Conservation (phyloP, 2,797 vertebrate species). For the Gallinago solitaria region DNA sequence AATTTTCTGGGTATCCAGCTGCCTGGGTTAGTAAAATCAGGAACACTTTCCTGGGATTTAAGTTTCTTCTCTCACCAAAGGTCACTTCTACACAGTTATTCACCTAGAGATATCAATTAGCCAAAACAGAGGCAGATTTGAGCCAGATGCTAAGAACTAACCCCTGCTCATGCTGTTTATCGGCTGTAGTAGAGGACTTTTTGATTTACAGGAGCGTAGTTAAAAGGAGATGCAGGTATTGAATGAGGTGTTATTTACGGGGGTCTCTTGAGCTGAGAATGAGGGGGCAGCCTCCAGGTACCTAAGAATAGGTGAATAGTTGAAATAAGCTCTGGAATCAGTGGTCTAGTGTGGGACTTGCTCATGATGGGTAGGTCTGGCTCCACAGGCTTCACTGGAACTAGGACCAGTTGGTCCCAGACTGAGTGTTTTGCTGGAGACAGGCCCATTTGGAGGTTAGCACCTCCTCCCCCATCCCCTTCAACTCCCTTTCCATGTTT, state of each 20-base stretch:
- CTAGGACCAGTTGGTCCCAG: not conserved
- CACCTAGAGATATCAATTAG: slow-evolving; percentile 19
- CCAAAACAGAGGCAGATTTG: not conserved
- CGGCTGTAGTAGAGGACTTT: not conserved
- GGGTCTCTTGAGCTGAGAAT: not conserved
- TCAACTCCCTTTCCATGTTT: not conserved
- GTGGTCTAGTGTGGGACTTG: not conserved
- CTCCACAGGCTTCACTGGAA: not conserved
- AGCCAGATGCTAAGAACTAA: slow-evolving; percentile 12
- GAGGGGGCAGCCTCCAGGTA: not conserved
- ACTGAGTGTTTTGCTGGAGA: not conserved
- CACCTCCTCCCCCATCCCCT: rapidly evolving
- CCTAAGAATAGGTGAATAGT: not conserved
- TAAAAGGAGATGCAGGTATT: not conserved
- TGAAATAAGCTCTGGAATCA: not conserved
- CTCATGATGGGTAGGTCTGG: not conserved
- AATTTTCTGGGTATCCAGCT: slow-evolving; percentile 23
- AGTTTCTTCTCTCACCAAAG: not conserved
- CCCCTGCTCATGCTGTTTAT: not conserved
- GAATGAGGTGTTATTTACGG: not conserved
- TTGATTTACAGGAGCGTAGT: not conserved
- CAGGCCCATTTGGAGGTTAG: not conserved
- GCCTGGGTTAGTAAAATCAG: not conserved
- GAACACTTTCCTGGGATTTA: not conserved
- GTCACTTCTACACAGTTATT: not conserved